Base-by-base conservation (phyloP, 2,888 invertebrate genomes). In the Pogonocherus hispidulus region DNA sequence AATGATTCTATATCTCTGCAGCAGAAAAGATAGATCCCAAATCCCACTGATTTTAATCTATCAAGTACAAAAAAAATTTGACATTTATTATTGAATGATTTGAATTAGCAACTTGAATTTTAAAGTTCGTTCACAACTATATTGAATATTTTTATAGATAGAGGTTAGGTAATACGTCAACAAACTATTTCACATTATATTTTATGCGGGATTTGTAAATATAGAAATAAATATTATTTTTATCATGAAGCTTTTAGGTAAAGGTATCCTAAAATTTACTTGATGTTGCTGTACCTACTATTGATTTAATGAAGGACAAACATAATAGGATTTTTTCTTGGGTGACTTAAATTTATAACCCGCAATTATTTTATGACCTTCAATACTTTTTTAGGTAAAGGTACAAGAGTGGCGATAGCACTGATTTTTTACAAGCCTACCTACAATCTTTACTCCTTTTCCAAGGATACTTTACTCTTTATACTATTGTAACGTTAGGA, bases 361-460 rank as follows among this genome's bases (percentile, higher is more conserved):
- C 22, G 46, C 59, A 71, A 67, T 62, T 56, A 59, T 22, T 59
- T 66, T 63, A 47, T 52, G 66, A 68, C 70, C 67, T 69, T 73
- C 63, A 20, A 56, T 55, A 41, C 16, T 66, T 74, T 74, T 74
- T 73, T 63, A 67, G 70, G 71, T 70, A 66, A 70, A 27, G 27
- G 41, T 41, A 14, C 66, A 68, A 67, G 60, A 35, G 55, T 62
- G 57, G 63, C 55, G 52, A 66, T 70, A 76, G 76, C 75, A 72
- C 67, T 46, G 69, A 23, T 67, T 76, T 78, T 79, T 80, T 79
- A 80, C 79, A 79, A 78, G 73, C 76, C 78, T 76, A 76, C 70
- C 69, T 68, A 74, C 72, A 75, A 68, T 67, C 68, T 76, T 71
- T 69, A 74, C 63, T 72, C 68, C 70, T 71, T 69, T 57, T 75